These are phyloP conservation scores for Gavia stellata DNA, from an alignment of 2,113 vertebrate species.

Conservation along the genomic window DNA sequence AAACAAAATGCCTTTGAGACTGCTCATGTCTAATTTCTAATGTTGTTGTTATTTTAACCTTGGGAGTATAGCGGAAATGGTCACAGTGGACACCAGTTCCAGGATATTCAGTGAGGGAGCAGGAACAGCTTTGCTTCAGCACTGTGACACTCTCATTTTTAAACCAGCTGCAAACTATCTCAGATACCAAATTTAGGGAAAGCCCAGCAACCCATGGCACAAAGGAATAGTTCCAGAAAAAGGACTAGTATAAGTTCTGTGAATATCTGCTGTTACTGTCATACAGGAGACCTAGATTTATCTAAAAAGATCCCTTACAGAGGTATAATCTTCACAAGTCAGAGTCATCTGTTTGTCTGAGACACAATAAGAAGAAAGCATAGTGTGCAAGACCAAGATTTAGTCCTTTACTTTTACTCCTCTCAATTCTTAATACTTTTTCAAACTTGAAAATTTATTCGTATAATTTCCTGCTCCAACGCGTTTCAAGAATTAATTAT, in stretches of 20 bases:
- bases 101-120: background rate
- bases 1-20: background rate
- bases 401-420: background rate
- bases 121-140: background rate
- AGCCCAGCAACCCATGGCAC: background rate
- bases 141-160: background rate
- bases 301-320: background rate
- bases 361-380: background rate
- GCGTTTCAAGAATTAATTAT: conserved; percentile 4
- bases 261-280: background rate
- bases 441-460: conserved; percentile 30
- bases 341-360: background rate
- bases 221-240: background rate
- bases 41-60: background rate
- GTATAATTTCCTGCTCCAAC: background rate
- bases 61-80: background rate
- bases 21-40: background rate
- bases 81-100: background rate
- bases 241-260: background rate
- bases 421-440: conserved; percentile 3
- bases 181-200: background rate
- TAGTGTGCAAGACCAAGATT: background rate
- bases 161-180: background rate
- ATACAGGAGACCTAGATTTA: background rate
- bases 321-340: background rate